phyloP scores from a whole-genome alignment of 2,113 vertebrate genomes.

The Dryoscopus gambensis region DNA sequence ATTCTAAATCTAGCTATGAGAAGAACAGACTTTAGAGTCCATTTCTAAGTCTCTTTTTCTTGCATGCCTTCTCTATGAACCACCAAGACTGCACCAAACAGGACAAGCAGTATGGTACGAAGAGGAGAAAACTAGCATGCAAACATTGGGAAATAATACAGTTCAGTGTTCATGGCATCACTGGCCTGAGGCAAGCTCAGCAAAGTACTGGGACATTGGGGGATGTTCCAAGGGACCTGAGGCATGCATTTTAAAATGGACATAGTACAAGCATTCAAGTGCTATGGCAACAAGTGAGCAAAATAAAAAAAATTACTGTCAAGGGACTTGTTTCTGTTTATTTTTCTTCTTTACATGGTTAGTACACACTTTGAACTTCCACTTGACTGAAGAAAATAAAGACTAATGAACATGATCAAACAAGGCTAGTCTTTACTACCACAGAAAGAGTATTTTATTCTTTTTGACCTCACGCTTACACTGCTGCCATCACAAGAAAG shows the following conservation, averaged over 20 bases:
- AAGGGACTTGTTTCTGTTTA: neutral
- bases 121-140: neutral
- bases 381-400: neutral
- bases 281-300: neutral
- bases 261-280: neutral
- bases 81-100: neutral
- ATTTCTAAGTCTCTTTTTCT: neutral
- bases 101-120: neutral
- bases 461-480: neutral
- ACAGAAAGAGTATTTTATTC: neutral
- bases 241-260: neutral
- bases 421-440: neutral
- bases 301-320: neutral
- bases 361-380: neutral
- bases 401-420: neutral
- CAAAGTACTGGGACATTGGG: neutral
- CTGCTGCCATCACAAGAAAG: neutral
- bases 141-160: neutral
- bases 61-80: neutral
- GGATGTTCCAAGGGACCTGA: neutral
- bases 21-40: neutral
- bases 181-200: neutral
- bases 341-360: neutral
- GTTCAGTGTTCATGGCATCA: neutral
- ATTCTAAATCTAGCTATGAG: neutral